These are phyloP conservation scores for Drosophila trapezifrons DNA, from an alignment of 1,140 invertebrate species.

Conservation along the genomic window DNA sequence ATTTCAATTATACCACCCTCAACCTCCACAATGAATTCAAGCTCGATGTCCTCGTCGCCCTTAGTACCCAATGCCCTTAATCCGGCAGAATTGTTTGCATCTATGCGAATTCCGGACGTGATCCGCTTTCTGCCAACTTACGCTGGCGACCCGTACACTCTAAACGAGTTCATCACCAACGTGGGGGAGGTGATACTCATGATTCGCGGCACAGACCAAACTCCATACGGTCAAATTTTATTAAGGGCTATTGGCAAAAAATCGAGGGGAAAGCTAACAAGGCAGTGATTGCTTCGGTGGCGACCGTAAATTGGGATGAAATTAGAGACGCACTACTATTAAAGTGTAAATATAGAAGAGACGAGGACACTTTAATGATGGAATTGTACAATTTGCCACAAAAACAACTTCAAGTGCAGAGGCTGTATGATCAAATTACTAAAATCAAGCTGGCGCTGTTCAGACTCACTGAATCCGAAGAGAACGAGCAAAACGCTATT, in stretches of 20 bases:
- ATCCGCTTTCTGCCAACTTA: too few relatives aligned
- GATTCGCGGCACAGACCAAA: background rate
- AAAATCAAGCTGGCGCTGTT: background rate
- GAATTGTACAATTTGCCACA: conserved; percentile 4
- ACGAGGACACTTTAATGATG: background rate
- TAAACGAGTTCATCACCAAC: background rate
- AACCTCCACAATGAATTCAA: background rate
- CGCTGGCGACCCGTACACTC: too few relatives aligned
- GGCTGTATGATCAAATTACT: background rate
- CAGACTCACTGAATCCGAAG: background rate
- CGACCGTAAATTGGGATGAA: background rate
- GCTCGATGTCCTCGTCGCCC: background rate
- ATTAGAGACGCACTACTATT: conserved; percentile 1
- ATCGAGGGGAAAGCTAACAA: background rate
- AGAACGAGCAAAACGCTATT: background rate
- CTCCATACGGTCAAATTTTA: background rate
- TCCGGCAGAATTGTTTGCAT: too few relatives aligned
- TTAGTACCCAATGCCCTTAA: background rate
- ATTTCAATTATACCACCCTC: background rate
- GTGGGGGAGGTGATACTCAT: background rate
- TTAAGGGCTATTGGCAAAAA: background rate
- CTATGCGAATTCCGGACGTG: too few relatives aligned
- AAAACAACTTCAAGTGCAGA: background rate
- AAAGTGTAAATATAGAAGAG: conserved; percentile 2
- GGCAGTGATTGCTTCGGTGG: background rate